phyloP scores from a whole-genome alignment of 2,888 invertebrate species.

The Synergus gifuensis region DNA sequence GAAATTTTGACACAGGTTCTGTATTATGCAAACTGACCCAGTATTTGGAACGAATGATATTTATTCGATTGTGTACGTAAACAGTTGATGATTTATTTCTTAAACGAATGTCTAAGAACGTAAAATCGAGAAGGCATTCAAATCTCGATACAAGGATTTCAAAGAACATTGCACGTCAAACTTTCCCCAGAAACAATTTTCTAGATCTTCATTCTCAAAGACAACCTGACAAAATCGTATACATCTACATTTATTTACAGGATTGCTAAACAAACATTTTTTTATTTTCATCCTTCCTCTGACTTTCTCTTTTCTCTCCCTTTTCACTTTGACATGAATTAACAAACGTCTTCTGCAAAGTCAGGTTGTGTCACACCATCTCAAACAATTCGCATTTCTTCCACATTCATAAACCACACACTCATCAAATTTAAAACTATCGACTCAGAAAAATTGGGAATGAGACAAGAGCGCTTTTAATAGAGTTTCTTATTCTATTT shows the following conservation, averaged over 20 bases:
- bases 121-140: constrained; percentile 25
- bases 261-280: neutral
- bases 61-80: constrained; percentile 73
- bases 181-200: constrained; percentile 18
- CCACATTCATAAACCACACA: neutral
- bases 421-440: neutral
- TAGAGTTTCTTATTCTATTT: constrained; percentile 15
- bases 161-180: neutral
- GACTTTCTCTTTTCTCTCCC: neutral
- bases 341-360: neutral
- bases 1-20: constrained; percentile 15
- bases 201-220: neutral
- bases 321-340: constrained; percentile 14
- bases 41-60: constrained; percentile 73
- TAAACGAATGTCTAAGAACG: constrained; percentile 40
- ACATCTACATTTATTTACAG: constrained; percentile 60
- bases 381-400: neutral
- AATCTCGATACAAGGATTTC: constrained; percentile 40
- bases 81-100: constrained; percentile 65
- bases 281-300: neutral
- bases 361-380: neutral
- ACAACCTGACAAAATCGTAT: constrained; percentile 48
- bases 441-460: neutral
- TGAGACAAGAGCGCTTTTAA: constrained; percentile 19
- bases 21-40: neutral